Evolutionary conservation across 2,113 vertebrate species (phyloP).

Genomic region (Paratilapia polleni): DNA sequence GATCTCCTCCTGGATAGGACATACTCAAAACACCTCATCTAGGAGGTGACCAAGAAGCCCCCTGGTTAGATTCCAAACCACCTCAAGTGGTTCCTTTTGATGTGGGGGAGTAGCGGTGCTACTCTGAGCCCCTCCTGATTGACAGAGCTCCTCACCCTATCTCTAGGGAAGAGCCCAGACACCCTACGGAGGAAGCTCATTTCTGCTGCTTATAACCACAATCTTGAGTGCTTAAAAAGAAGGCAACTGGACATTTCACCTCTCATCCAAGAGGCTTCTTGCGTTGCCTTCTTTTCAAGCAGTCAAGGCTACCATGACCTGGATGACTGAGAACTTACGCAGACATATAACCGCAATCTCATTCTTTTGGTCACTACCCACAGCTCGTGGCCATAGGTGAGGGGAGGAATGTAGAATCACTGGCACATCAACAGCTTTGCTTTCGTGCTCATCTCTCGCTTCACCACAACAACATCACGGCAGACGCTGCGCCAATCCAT

Average conservation of each 20-base stretch:
- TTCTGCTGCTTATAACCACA: background rate
- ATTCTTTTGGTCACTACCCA: background rate
- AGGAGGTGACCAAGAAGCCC: too few relatives aligned
- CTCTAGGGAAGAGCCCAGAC: background rate
- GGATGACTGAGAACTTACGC: background rate
- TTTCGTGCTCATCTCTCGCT: background rate
- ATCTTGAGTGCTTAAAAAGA: background rate
- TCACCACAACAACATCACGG: too few relatives aligned
- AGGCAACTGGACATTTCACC: background rate
- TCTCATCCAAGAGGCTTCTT: too few relatives aligned
- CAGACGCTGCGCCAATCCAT: too few relatives aligned
- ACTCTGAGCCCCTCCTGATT: too few relatives aligned
- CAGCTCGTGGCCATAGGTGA: background rate
- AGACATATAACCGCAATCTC: background rate
- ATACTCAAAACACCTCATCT: too few relatives aligned
- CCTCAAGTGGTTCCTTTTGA: too few relatives aligned
- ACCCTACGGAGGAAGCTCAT: background rate
- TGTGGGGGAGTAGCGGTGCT: too few relatives aligned
- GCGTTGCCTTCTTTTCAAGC: too few relatives aligned
- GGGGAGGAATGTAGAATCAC: background rate
- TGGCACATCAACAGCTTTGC: background rate
- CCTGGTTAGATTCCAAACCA: too few relatives aligned
- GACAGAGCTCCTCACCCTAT: background rate
- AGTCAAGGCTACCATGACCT: too few relatives aligned
- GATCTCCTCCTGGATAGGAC: too few relatives aligned